Evolutionary conservation across 53 echinoderm and acorn worm genomes (phyloP), one percentile per base, ranked within the genome.

Genomic region (Stichopus horrens): DNA sequence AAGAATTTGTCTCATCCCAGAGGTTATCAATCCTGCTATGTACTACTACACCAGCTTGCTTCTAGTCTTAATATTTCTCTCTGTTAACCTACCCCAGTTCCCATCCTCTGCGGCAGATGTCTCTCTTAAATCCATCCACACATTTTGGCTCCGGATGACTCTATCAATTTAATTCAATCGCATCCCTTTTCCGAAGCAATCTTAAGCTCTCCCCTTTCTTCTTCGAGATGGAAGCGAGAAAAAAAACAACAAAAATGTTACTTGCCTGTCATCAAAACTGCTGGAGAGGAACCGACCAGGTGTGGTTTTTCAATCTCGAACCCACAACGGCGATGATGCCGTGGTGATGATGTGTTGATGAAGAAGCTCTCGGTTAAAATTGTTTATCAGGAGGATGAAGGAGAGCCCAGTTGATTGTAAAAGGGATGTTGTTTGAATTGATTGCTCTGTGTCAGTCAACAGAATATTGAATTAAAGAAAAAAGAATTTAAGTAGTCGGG

Each of bases 251-350:
- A 37, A 37, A 1, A 37, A 37, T 2, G 2, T 37, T 37, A 37
- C 37, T 71, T 16, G 19, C n/a, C 71, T 71, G 71, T 71, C 71
- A 71, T 19, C 71, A 71, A 18, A 71, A 71, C 19, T 71, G 71
- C 18, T 71, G n/a, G 19, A n/a, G 71, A 71, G 71, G 71, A 71
- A 71, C 71, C 7, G 8, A 7, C 19, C 16, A 71, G 71, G 7
- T 71, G 71, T 71, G 71, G 71, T 71, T 71, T 71, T 71, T 71
- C 71, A 71, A 71, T 71, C 71, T 71, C 7, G 16, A 71, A 18
- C 19, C 71, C 19, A n/a, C 7, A 71, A n/a, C 5, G 37, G 37
- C 37, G 37, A n/a, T 71, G 71, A 71, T 71, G 71, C 2, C 19
- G 19, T 18, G 18, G 71, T 71, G 71, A 71, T 71, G 71, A 71